These are phyloP conservation scores for Euphonia xanthogaster DNA, from an alignment of 2,797 vertebrate genomes.

Conservation along the genomic window DNA sequence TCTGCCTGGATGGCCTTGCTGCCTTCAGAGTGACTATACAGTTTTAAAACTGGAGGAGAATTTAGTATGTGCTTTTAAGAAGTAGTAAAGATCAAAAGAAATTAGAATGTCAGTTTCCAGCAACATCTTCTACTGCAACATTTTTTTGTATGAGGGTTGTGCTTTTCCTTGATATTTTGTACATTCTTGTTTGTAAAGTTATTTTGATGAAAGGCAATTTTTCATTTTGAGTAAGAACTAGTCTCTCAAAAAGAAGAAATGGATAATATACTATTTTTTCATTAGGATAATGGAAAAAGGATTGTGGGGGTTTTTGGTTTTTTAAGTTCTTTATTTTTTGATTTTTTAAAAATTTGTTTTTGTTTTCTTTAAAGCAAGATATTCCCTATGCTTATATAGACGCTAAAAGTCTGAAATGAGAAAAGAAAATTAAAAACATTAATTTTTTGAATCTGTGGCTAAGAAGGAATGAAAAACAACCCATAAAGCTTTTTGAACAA, in stretches of 20 bases:
- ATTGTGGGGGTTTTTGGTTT: rapidly evolving
- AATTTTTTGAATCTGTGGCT: background rate
- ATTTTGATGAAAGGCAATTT: background rate
- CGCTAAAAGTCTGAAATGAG: background rate
- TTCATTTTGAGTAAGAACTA: background rate
- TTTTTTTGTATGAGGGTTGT: background rate
- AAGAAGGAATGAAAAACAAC: background rate
- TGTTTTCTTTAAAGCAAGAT: background rate
- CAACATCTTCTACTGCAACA: background rate
- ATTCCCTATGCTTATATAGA: background rate
- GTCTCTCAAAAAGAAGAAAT: background rate
- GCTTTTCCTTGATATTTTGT: background rate
- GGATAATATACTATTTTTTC: background rate
- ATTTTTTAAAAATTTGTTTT: rapidly evolving
- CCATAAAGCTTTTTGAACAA: background rate
- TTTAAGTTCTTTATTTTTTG: background rate
- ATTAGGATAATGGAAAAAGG: background rate
- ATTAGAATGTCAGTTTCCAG: background rate
- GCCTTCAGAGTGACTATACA: background rate
- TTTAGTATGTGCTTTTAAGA: background rate
- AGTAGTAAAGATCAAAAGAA: background rate
- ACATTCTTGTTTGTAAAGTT: background rate
- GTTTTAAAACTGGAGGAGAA: background rate
- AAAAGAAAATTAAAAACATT: constrained; percentile 55
- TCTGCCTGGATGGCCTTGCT: background rate